Percentiles rank a stretch among this genome's conserved stretches.
phyloP scores from a whole-genome alignment of 1,140 invertebrate species.

The Penaeus japonicus region DNA sequence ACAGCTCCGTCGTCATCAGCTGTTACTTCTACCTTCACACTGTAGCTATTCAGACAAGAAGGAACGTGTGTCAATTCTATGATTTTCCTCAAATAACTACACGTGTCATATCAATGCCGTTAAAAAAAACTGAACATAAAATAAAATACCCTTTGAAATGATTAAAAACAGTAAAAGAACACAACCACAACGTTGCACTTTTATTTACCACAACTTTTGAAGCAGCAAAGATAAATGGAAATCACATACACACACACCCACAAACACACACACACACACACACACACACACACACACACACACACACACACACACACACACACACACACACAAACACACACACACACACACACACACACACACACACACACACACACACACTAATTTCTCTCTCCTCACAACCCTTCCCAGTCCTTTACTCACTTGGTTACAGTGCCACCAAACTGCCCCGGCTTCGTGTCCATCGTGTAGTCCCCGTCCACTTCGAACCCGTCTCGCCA shows the following conservation, averaged over 20 bases:
- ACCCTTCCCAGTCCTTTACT: background rate
- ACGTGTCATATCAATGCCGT: background rate
- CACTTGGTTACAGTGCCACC: slow-evolving; percentile 52
- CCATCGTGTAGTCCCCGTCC: slow-evolving; percentile 23
- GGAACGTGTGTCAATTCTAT: too few species aligned
- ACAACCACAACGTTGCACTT: too few species aligned
- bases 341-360: background rate
- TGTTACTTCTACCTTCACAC: slow-evolving; percentile 82
- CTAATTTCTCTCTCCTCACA: background rate
- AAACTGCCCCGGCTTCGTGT: slow-evolving; percentile 31
- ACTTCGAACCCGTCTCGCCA: slow-evolving; percentile 55
- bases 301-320: background rate
- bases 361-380: background rate
- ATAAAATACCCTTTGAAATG: too few species aligned
- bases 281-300: background rate
- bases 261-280: background rate
- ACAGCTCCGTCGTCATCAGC: slow-evolving; percentile 85
- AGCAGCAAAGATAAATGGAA: background rate
- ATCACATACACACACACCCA: background rate
- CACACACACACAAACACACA: background rate
- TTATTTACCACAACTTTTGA: background rate
- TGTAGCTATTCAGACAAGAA: slow-evolving; percentile 60
- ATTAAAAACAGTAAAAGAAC: background rate
- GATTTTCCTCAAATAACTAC: too few species aligned
- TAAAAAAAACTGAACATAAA: background rate